phyloP scores from a whole-genome alignment of 2,797 vertebrate genomes.

The Botia almorhae region DNA sequence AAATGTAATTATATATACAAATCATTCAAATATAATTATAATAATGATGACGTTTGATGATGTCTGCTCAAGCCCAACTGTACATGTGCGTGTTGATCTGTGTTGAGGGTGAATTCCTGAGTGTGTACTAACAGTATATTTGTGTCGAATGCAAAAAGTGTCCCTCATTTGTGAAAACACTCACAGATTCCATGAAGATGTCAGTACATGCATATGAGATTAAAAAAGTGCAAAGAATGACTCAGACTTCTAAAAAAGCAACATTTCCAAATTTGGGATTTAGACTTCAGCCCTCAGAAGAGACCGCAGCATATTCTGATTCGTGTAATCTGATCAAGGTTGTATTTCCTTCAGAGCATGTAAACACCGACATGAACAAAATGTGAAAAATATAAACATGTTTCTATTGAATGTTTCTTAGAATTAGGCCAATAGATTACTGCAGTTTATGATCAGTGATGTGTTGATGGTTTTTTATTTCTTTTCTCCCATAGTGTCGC shows the following conservation, averaged over 20 bases:
- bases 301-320: conserved; percentile 5
- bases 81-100: background rate
- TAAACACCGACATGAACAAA: background rate
- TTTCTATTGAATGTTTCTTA: background rate
- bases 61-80: background rate
- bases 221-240: conserved; percentile 9
- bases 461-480: conserved; percentile 6
- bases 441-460: background rate
- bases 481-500: conserved; percentile 83
- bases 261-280: conserved; percentile 7
- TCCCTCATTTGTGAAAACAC: background rate
- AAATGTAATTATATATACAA: background rate
- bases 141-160: background rate
- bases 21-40: background rate
- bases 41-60: background rate
- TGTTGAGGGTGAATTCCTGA: background rate
- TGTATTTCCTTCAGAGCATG: background rate
- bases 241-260: background rate
- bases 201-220: background rate
- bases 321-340: conserved; percentile 10
- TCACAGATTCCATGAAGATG: background rate
- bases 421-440: background rate
- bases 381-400: background rate
- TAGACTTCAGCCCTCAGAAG: background rate
- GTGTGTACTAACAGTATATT: background rate